Evolutionary conservation across 2,888 invertebrate species (phyloP), one percentile per base, ranked within the genome.

Genomic region (Panopea generosa): DNA sequence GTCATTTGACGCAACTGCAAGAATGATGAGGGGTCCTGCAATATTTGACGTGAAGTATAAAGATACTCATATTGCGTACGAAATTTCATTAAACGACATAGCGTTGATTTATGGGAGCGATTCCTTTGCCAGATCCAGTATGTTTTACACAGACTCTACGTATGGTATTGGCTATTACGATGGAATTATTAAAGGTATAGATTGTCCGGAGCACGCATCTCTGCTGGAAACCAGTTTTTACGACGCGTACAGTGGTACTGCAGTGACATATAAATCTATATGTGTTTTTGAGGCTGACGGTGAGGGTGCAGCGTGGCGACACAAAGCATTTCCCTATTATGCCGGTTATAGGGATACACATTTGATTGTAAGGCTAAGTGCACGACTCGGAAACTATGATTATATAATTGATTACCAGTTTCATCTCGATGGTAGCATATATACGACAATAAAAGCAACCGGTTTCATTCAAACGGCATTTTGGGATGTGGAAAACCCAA

Each of bases 271-370:
- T 16, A 56, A 16, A 40, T 40, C 73, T 6, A 57, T 71, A 14
- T 87, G 87, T 68, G 61, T 87, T 40, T 87, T 84, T 59, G 87
- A 87, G 70, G 72, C 68, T 27, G 74, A 79, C 52, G 71, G 66
- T 27, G 77, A 79, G 26, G 53, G 75, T 6, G 81, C 87, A 7
- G 53, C 86, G 14, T 78, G 84, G 74, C 61, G 84, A 6, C 82
- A 82, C 27, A 61, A 61, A n/a, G 40, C 60, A n/a, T 16, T 16
- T 7, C 9, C 16, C 7, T 40, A 11, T 16, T 16, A 40, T 40
- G 65, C 55, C 22, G 83, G 84, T 1, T 27, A 83, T 29, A 47
- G 33, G 9, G 72, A 83, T 57, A 50, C 73, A 18, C 66, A 73
- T 38, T 71, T 85, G 0, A 69, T 77, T 18, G 71, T 82, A 2